phyloP scores from a whole-genome alignment of 1,140 invertebrate species.

The Venustaconcha ellipsiformis region DNA sequence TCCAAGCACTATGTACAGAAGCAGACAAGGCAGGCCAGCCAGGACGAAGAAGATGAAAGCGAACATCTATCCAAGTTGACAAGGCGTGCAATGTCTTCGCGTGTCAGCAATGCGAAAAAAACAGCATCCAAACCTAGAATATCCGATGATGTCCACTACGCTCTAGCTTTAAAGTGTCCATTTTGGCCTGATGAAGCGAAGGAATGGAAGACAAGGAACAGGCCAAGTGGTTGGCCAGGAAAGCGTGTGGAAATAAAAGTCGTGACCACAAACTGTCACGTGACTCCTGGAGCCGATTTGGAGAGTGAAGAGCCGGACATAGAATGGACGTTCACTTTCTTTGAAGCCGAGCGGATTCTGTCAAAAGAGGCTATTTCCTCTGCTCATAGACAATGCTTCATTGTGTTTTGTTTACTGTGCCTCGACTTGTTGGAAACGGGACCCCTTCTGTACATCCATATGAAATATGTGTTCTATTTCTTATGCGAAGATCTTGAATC shows the following conservation, averaged over 20 bases:
- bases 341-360: constrained; percentile 22
- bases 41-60: constrained; percentile 18
- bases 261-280: constrained; percentile 20
- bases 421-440: constrained; percentile 15
- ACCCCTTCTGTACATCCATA: constrained; percentile 7
- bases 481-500: constrained; percentile 23
- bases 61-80: constrained; percentile 15
- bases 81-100: constrained; percentile 1
- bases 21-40: constrained; percentile 15
- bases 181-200: constrained; percentile 20
- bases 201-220: constrained; percentile 19
- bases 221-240: constrained; percentile 25
- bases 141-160: constrained; percentile 25
- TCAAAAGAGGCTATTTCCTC: constrained; percentile 24
- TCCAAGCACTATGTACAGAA: constrained; percentile 23
- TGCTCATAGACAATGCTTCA: constrained; percentile 25
- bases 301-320: constrained; percentile 25
- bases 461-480: constrained; percentile 30
- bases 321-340: constrained; percentile 30
- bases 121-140: too few relatives aligned
- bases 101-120: too few relatives aligned
- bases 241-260: constrained; percentile 29
- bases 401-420: constrained; percentile 24
- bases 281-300: constrained; percentile 25
- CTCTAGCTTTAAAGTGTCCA: constrained; percentile 20